Evolutionary conservation across 2,888 invertebrate species (phyloP).

Genomic region (Andrena camellia): DNA sequence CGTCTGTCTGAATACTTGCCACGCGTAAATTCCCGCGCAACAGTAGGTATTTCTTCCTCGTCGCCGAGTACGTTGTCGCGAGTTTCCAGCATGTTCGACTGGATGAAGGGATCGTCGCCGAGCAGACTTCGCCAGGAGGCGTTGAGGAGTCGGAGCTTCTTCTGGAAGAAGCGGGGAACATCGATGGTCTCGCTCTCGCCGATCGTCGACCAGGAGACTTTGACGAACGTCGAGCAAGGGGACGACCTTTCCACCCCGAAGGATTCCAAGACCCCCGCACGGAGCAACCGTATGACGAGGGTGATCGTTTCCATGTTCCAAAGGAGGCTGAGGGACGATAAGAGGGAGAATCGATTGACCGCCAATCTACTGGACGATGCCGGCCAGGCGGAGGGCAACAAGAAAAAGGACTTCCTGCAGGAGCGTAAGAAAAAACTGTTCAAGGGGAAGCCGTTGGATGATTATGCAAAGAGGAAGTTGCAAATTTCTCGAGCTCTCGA

Average conservation of each 20-base stretch:
- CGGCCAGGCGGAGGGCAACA: not conserved
- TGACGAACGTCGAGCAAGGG: not conserved
- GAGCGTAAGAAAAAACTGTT: not conserved
- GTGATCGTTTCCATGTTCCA: conserved; percentile 18
- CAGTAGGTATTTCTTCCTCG: not conserved
- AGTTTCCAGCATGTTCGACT: conserved; percentile 19
- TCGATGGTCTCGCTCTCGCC: not conserved
- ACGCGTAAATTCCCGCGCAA: not conserved
- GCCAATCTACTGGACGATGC: not conserved
- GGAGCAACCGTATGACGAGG: not conserved
- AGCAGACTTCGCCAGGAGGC: not conserved
- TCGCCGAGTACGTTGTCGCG: not conserved
- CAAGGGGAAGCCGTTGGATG: conserved; percentile 13
- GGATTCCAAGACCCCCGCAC: not conserved
- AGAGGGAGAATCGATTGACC: conserved; percentile 10
- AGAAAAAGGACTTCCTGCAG: not conserved
- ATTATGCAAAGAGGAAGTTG: conserved; percentile 29
- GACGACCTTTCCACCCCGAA: not conserved
- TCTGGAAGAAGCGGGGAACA: not conserved
- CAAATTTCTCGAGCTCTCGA: conserved; percentile 5
- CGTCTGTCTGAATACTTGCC: not conserved
- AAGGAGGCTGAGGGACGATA: not conserved
- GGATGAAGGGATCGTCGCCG: not conserved
- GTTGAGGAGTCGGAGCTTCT: not conserved
- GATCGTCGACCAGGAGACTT: not conserved